Evolutionary conservation across 2,888 invertebrate genomes (phyloP), one percentile per base, ranked within the genome.

Genomic region (Rhagium mordax): DNA sequence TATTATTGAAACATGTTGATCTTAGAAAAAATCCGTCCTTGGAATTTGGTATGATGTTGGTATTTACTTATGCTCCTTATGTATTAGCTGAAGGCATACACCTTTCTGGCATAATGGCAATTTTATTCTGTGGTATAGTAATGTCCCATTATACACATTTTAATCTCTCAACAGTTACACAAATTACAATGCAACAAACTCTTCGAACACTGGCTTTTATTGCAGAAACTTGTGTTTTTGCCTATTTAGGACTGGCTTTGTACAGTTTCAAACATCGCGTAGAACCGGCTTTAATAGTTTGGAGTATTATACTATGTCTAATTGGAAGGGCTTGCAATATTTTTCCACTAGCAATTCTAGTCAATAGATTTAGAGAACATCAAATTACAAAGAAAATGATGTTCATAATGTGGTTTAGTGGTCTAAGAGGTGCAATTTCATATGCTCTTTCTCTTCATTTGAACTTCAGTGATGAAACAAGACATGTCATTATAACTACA

Each of bases 141-240:
- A 99, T 99, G 99, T 98, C 98, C 0, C 99, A 99, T 88, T 99
- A 99, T 87, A 99, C 99, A 13, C 99, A 99, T 90, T 97, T 96
- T 85, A 99, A 99, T 88, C 89, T 99, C 53, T 98, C 98, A 0
- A 98, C 99, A 0, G 95, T 99, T 18, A 98, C 99, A 0, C 99
- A 99, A 89, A 98, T 99, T 65, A 99, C 99, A 3, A 98, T 99
- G 95, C 98, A 99, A 87, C 98, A 99, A 88, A 99, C 98, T 0
- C 96, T 99, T 93, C 91, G 98, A 84, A 99, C 99, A 0, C 89
- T 99, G 72, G 96, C 99, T 1, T 99, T 99, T 85, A 98, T 99
- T 78, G 98, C 96, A 80, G 99, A 99, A 89, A 99, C 99, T 0
- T 98, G 98, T 87, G 98, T 99, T 0, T 99, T 99, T 91, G 99